These are phyloP conservation scores for Solen grandis DNA, from an alignment of 1,140 invertebrate genomes.

Conservation along the genomic window DNA sequence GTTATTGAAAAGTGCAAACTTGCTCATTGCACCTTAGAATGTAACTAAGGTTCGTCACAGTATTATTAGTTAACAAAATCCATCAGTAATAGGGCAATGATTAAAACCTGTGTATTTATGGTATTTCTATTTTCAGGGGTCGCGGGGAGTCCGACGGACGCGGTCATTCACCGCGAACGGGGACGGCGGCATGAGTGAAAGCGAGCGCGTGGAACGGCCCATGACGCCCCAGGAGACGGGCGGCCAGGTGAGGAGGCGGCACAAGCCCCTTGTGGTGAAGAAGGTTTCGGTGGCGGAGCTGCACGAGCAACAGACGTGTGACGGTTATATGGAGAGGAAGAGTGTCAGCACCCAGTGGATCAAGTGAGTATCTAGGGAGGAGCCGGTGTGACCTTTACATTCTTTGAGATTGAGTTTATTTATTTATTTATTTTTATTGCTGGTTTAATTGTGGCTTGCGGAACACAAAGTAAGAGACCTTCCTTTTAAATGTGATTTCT, in stretches of 20 bases:
- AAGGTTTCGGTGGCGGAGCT: slow-evolving; percentile 40
- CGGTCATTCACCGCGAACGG: slow-evolving; percentile 36
- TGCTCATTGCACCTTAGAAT: too few species aligned
- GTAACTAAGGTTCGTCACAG: too few species aligned
- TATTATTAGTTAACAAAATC: too few species aligned
- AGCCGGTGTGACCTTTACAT: too few species aligned
- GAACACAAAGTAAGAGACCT: not conserved
- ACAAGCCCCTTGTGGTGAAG: slow-evolving; percentile 55
- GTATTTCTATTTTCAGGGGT: slow-evolving; percentile 45
- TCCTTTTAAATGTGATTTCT: not conserved
- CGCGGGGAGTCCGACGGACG: slow-evolving; percentile 25
- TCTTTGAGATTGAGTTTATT: too few species aligned
- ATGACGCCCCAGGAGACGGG: slow-evolving; percentile 1
- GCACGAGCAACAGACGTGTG: slow-evolving; percentile 29
- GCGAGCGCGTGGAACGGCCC: slow-evolving; percentile 3
- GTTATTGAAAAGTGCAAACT: too few species aligned
- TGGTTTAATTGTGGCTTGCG: not conserved
- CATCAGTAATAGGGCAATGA: too few species aligned
- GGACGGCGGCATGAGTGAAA: not conserved
- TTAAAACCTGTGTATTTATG: too few species aligned
- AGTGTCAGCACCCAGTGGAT: slow-evolving; percentile 53
- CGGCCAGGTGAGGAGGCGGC: slow-evolving; percentile 31
- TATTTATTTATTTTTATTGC: not conserved
- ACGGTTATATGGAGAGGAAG: slow-evolving; percentile 54
- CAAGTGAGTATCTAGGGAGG: slow-evolving; percentile 33